Evolutionary conservation across 2,797 vertebrate species (phyloP).

Genomic region (Aeoliscus strigatus): DNA sequence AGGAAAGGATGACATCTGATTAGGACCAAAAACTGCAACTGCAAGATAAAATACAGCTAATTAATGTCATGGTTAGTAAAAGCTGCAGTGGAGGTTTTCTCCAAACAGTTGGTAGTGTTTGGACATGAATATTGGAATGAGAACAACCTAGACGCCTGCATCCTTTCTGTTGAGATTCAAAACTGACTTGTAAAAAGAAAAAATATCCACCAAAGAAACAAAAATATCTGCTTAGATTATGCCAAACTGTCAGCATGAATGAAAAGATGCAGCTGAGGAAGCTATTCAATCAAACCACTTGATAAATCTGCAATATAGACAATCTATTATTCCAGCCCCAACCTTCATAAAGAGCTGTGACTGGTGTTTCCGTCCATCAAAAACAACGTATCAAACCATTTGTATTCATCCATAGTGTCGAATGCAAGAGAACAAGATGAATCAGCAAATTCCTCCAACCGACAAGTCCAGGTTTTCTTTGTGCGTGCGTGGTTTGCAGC

Average conservation of each 20-base stretch:
- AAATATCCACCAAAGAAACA: too few relatives aligned
- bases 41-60: too few relatives aligned
- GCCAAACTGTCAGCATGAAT: conserved; percentile 5
- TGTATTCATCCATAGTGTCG: conserved; percentile 60
- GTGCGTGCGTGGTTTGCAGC: neutral
- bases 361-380: conserved; percentile 47
- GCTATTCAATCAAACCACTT: conserved; percentile 6
- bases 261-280: conserved; percentile 14
- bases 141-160: too few relatives aligned
- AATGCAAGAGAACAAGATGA: conserved; percentile 59
- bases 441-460: conserved; percentile 63
- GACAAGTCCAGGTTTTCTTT: conserved; percentile 21
- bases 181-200: too few relatives aligned
- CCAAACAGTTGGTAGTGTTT: too few relatives aligned
- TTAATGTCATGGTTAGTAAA: too few relatives aligned
- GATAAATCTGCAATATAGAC: conserved; percentile 13
- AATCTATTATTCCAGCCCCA: conserved; percentile 7
- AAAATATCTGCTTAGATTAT: too few relatives aligned
- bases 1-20: too few relatives aligned
- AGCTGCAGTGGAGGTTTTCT: too few relatives aligned
- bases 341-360: conserved; percentile 24
- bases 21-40: too few relatives aligned
- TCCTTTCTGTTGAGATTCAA: too few relatives aligned
- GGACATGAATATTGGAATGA: too few relatives aligned
- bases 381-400: conserved; percentile 30